These are phyloP conservation scores for Epirrhoe tristata DNA, from an alignment of 2,888 invertebrate species.

Conservation along the genomic window DNA sequence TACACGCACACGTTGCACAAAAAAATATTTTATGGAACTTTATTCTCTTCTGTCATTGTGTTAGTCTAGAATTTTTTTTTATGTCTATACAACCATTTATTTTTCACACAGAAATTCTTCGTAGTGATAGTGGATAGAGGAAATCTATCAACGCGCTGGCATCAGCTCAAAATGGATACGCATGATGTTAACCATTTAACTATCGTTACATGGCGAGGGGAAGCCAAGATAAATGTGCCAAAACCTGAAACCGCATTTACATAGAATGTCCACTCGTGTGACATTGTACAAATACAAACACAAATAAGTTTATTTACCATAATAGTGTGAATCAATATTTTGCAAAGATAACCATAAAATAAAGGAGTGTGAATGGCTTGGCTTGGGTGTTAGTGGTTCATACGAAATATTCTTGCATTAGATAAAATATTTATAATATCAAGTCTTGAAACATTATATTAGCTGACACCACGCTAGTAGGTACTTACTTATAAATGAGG, in stretches of 20 bases:
- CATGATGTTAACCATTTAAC: conserved; percentile 67
- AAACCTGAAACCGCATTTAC: conserved; percentile 40
- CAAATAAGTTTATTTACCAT: too few species aligned
- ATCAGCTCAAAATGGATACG: conserved; percentile 62
- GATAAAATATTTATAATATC: too few species aligned
- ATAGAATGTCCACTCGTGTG: background rate
- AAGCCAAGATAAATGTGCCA: conserved; percentile 63
- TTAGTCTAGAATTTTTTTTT: background rate
- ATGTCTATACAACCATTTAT: background rate
- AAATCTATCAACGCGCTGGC: conserved; percentile 67
- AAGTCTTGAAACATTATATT: too few species aligned
- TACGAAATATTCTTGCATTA: too few species aligned
- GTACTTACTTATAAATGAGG: background rate
- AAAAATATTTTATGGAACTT: background rate
- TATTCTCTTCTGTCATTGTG: too few species aligned
- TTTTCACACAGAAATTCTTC: conserved; percentile 46
- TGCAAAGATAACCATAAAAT: too few species aligned
- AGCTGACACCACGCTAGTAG: background rate
- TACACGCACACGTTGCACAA: too few species aligned
- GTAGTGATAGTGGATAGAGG: conserved; percentile 43
- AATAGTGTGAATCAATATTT: too few species aligned
- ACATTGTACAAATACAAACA: too few species aligned
- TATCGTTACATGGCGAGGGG: conserved; percentile 59
- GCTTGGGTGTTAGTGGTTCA: too few species aligned
- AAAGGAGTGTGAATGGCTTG: too few species aligned